Conservation (phyloP, 2,113 vertebrate genomes). For the Datnioides undecimradiatus region DNA sequence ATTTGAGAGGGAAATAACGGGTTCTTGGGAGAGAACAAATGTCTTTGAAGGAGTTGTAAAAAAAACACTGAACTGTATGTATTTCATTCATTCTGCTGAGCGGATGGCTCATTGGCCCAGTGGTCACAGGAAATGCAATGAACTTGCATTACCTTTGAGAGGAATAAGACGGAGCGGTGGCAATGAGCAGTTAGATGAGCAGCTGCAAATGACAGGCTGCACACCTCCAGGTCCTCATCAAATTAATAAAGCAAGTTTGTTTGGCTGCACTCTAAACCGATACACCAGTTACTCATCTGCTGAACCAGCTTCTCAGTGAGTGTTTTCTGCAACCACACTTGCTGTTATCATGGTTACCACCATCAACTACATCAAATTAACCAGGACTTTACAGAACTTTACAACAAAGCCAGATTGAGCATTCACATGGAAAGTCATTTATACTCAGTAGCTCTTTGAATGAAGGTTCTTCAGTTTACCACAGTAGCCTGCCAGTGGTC, state of each 20-base stretch:
- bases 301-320: neutral
- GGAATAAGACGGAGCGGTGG: no score
- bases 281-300: neutral
- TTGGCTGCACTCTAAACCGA: neutral
- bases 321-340: neutral
- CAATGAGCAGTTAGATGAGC: neutral
- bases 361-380: neutral
- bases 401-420: neutral
- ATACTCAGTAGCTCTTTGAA: neutral
- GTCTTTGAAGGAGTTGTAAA: conserved; percentile 4
- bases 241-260: neutral
- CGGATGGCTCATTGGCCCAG: conserved; percentile 27
- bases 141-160: no score
- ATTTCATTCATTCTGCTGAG: conserved; percentile 20
- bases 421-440: neutral
- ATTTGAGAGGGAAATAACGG: neutral
- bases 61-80: conserved; percentile 18
- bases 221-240: neutral
- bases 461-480: neutral
- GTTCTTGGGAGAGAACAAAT: conserved; percentile 20
- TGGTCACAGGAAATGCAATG: neutral
- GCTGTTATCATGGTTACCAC: neutral
- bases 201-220: neutral
- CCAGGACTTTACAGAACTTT: neutral
- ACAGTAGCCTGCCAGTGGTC: conserved; percentile 36